A percentile compares a stretch with the other conserved stretches of the same genome.
Evolutionary conservation across 2,888 invertebrate species (phyloP).

Genomic region (Torymus auratus): DNA sequence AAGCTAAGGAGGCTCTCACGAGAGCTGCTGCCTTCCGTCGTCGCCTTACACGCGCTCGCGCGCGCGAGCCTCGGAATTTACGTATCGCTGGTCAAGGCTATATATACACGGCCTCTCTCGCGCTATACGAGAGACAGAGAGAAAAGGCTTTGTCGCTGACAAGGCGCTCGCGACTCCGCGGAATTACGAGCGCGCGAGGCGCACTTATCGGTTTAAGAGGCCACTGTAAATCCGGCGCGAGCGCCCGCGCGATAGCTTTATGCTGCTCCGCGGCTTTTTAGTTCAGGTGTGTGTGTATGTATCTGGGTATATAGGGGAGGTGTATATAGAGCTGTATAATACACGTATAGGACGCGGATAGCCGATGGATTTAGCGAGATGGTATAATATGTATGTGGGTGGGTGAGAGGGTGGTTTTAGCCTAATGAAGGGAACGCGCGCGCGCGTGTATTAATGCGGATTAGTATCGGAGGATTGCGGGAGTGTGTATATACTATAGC

Average conservation of each 20-base stretch:
- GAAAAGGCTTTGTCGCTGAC: conserved; percentile 51
- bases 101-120: neutral
- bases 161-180: conserved; percentile 20
- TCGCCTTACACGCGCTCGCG: neutral
- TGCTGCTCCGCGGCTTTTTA: conserved; percentile 5
- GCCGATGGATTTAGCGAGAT: too few species aligned
- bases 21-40: conserved; percentile 15
- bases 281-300: too few species aligned
- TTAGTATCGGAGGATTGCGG: too few species aligned
- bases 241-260: conserved; percentile 45
- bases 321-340: too few species aligned
- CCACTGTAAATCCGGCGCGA: neutral
- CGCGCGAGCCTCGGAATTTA: conserved; percentile 62
- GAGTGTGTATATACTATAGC: too few species aligned
- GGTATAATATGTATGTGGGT: too few species aligned
- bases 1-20: conserved; percentile 51
- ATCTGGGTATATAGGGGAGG: too few species aligned
- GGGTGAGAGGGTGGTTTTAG: too few species aligned
- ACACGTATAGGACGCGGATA: too few species aligned
- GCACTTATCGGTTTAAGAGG: conserved; percentile 12
- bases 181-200: conserved; percentile 32
- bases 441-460: too few species aligned
- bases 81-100: conserved; percentile 64
- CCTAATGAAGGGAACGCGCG: too few species aligned
- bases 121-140: conserved; percentile 2